Evolutionary conservation across 2,113 vertebrate genomes (phyloP).

Genomic region (Dryoscopus gambensis): DNA sequence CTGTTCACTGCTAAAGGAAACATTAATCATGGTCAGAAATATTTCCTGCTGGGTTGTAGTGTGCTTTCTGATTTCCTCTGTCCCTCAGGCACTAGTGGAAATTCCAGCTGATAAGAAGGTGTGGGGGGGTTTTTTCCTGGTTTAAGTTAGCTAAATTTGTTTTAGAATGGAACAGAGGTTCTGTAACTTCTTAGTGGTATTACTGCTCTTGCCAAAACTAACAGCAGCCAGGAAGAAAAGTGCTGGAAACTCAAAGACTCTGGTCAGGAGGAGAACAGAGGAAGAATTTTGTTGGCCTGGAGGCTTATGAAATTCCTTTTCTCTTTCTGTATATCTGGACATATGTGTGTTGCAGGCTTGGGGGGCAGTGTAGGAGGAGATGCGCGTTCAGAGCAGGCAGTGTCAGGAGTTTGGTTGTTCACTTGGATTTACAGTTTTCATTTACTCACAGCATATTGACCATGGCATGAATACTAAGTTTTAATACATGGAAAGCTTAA

Average conservation of each 20-base stretch:
- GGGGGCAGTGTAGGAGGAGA: background rate
- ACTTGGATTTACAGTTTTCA: background rate
- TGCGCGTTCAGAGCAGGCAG: background rate
- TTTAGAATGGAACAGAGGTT: background rate
- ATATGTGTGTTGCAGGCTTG: background rate
- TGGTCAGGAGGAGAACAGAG: background rate
- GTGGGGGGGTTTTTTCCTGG: fast-evolving
- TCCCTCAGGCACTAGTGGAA: background rate
- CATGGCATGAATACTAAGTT: background rate
- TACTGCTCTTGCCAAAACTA: background rate
- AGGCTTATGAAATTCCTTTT: background rate
- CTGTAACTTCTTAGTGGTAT: background rate
- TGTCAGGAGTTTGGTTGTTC: background rate
- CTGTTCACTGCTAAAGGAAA: background rate
- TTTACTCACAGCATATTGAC: background rate
- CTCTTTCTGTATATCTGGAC: background rate
- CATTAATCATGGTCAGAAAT: constrained; percentile 11
- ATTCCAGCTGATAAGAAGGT: background rate
- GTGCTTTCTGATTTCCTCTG: background rate
- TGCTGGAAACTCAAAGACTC: background rate
- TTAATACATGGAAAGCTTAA: background rate
- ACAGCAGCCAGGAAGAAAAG: background rate
- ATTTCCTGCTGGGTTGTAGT: background rate
- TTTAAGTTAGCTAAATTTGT: background rate
- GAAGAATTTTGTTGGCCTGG: background rate